These are phyloP conservation scores for Drosophila lutescens DNA, from an alignment of 2,888 invertebrate species.

Conservation along the genomic window DNA sequence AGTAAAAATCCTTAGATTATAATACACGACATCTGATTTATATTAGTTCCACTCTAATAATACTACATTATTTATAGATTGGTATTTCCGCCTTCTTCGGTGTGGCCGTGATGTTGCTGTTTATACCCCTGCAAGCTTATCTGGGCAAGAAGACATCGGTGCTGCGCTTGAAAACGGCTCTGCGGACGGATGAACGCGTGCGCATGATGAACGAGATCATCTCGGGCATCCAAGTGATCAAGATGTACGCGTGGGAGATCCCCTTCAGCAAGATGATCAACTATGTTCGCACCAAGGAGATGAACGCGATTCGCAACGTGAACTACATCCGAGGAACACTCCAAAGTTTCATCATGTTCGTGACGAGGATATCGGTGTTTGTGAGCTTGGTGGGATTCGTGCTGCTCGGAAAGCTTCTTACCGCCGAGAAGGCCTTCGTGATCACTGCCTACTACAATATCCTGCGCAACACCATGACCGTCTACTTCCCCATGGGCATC, in stretches of 20 bases:
- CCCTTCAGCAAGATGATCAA: constrained; percentile 92
- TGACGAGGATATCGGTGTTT: constrained; percentile 94
- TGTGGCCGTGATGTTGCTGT: constrained; percentile 87
- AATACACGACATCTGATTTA: no score
- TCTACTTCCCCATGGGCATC: constrained; percentile 92
- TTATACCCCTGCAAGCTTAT: constrained; percentile 91
- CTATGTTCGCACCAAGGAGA: constrained; percentile 86
- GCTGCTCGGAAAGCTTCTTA: constrained; percentile 88
- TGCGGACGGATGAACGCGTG: constrained; percentile 94
- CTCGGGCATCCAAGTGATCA: constrained; percentile 95
- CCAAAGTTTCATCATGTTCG: constrained; percentile 93
- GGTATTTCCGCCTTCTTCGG: constrained; percentile 86
- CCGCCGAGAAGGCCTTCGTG: constrained; percentile 93
- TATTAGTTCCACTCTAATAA: no score
- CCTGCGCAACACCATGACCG: constrained; percentile 92
- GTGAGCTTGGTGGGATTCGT: constrained; percentile 92
- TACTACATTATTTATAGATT: constrained; percentile 80
- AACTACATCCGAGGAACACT: constrained; percentile 91
- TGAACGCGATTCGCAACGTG: constrained; percentile 89
- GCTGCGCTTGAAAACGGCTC: constrained; percentile 91
- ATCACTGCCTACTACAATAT: constrained; percentile 96
- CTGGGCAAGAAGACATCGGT: constrained; percentile 91
- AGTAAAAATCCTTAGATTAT: no score
- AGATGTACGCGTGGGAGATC: constrained; percentile 98
- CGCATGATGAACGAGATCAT: constrained; percentile 96